Evolutionary conservation across 2,797 vertebrate genomes (phyloP), one percentile per base, ranked within the genome.

Genomic region (Holocentrus rufus): DNA sequence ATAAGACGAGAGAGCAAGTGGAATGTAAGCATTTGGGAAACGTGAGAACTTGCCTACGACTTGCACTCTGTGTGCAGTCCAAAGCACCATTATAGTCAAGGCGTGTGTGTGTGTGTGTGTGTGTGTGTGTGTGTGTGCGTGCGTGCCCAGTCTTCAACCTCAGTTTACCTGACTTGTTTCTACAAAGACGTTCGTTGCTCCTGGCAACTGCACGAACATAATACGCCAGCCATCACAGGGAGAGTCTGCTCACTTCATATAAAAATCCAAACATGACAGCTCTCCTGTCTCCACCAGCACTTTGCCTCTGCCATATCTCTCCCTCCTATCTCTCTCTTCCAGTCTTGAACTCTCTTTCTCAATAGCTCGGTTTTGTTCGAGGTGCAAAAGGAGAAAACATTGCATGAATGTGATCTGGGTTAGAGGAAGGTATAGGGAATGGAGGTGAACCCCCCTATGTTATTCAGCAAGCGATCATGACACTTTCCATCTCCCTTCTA

Each of bases 1-100:
- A 83, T 69, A 82, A 76, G 69, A 76, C 46, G n/a, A 86, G 77
- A 72, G 61, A 69, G 78, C 84, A 84, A 87, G 88, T 80, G 91
- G 89, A 93, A 92, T 91, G 90, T 88, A 90, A 92, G 88, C 88
- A 87, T 86, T 86, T 72, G 77, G 83, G 91, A 92, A 91, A 92
- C 87, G 85, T 92, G 91, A 91, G 88, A 92, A 91, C 89, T 85
- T 91, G 87, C 83, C 87, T 86, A 76, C 11, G 56, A 82, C 85
- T 75, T 72, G 76, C 74, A 72, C 78, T 83, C 79, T 68, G 83
- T 69, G 75, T 72, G 75, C 67, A 86, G 86, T 85, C 78, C 77
- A 74, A 77, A 85, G 76, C 55, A 63, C 58, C 30, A 77, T 79
- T 88, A 75, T 60, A 58, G 64, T 87, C 60, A 74, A 60, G 44